Percentiles rank a stretch among this genome's conserved stretches.
These are phyloP conservation scores for Sycophila texana DNA, from an alignment of 2,888 invertebrate species.

Conservation along the genomic window DNA sequence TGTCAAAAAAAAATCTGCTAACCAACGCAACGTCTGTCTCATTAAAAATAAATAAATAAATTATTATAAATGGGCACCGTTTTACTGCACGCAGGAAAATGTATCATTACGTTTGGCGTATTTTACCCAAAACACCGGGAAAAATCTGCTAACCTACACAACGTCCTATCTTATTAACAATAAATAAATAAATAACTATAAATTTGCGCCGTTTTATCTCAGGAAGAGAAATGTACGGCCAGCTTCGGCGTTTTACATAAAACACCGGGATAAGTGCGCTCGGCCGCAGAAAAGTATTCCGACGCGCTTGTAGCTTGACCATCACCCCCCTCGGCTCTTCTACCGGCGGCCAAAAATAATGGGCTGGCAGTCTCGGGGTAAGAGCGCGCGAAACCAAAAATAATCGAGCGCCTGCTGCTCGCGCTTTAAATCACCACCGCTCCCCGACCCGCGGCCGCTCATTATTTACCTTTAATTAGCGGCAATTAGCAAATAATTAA, in stretches of 20 bases:
- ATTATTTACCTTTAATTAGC: constrained; percentile 72
- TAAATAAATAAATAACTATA: no score
- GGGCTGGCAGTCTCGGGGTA: constrained; percentile 11
- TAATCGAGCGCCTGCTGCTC: constrained; percentile 72
- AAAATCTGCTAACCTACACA: no score
- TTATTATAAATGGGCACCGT: no score
- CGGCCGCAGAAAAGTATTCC: constrained; percentile 1
- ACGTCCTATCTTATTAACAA: no score
- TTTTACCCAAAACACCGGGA: no score
- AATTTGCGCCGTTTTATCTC: no score
- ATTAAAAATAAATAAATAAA: no score
- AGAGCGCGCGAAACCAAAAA: constrained; percentile 70
- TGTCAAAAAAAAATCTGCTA: no score
- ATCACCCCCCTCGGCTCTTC: not conserved
- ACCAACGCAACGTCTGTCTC: no score
- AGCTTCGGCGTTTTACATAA: not conserved
- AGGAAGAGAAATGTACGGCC: not conserved
- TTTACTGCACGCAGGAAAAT: no score
- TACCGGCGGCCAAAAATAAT: constrained; percentile 56
- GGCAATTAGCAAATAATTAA: constrained; percentile 71
- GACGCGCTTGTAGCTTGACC: not conserved
- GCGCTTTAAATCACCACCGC: constrained; percentile 68
- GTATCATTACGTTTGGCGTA: no score
- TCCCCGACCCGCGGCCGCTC: constrained; percentile 59
- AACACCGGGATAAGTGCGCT: not conserved